A percentile compares a stretch with the other conserved stretches of the same genome.
These are phyloP conservation scores for Lacerta viridis DNA, from an alignment of 2,797 vertebrate genomes.

Conservation along the genomic window DNA sequence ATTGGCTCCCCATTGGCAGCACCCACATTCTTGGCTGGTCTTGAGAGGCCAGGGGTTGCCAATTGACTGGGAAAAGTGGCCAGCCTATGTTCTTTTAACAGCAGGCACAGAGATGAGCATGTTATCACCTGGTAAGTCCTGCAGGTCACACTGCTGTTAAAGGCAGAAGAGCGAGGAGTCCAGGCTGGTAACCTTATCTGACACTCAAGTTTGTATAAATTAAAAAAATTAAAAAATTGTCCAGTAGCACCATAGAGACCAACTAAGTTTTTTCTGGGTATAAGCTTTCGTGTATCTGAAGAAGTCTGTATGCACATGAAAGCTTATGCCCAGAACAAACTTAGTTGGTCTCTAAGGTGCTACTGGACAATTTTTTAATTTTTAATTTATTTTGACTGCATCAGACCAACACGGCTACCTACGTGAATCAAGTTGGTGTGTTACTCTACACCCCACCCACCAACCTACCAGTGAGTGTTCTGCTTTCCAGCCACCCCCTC, in stretches of 20 bases:
- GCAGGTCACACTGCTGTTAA: neutral
- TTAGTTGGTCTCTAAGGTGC: no score
- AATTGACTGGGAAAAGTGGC: neutral
- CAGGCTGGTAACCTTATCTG: neutral
- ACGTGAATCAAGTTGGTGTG: neutral
- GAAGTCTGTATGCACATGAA: no score
- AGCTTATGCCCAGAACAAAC: no score
- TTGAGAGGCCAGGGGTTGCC: neutral
- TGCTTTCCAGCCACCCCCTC: neutral
- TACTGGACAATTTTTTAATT: no score
- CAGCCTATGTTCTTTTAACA: neutral
- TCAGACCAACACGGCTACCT: no score
- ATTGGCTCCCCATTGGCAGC: neutral
- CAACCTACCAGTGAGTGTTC: neutral
- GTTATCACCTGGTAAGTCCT: neutral
- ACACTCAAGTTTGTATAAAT: neutral
- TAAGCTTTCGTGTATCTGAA: no score
- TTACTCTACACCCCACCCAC: neutral
- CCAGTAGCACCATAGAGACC: no score
- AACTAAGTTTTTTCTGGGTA: no score
- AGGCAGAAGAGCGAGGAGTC: neutral
- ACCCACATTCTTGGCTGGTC: neutral
- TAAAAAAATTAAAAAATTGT: no score
- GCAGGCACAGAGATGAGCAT: neutral
- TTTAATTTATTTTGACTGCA: no score